A percentile compares a stretch with the other conserved stretches of the same genome.
phyloP scores from a whole-genome alignment of 2,888 invertebrate species.

The Schizotus pectinicornis region DNA sequence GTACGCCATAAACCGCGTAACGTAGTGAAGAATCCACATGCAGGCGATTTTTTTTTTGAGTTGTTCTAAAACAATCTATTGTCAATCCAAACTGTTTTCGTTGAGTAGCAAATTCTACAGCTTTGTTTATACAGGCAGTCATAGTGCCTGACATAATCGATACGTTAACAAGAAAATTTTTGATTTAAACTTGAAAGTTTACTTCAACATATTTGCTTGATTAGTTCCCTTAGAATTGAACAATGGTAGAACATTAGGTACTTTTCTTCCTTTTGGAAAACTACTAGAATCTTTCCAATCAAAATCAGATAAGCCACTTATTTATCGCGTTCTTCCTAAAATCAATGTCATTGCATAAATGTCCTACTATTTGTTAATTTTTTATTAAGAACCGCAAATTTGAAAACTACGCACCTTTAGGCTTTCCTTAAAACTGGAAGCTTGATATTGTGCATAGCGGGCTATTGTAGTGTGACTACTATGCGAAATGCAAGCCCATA shows the following conservation, averaged over 20 bases:
- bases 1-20: no score
- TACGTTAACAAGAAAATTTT: neutral
- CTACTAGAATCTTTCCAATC: constrained; percentile 81
- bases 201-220: constrained; percentile 65
- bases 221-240: constrained; percentile 59
- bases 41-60: no score
- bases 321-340: constrained; percentile 77
- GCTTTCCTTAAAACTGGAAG: constrained; percentile 97
- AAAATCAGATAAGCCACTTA: constrained; percentile 74
- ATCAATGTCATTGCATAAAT: no score
- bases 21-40: no score
- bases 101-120: no score
- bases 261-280: constrained; percentile 57
- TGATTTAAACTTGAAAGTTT: constrained; percentile 42
- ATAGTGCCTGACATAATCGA: constrained; percentile 61
- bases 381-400: no score
- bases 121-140: no score
- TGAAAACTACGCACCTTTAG: constrained; percentile 59
- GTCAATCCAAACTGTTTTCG: no score
- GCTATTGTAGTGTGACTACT: constrained; percentile 95
- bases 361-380: no score
- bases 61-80: no score
- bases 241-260: constrained; percentile 49
- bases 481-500: constrained; percentile 96
- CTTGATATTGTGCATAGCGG: constrained; percentile 98